Evolutionary conservation across 2,888 invertebrate genomes (phyloP).

Genomic region (Diadegma fenestrale): DNA sequence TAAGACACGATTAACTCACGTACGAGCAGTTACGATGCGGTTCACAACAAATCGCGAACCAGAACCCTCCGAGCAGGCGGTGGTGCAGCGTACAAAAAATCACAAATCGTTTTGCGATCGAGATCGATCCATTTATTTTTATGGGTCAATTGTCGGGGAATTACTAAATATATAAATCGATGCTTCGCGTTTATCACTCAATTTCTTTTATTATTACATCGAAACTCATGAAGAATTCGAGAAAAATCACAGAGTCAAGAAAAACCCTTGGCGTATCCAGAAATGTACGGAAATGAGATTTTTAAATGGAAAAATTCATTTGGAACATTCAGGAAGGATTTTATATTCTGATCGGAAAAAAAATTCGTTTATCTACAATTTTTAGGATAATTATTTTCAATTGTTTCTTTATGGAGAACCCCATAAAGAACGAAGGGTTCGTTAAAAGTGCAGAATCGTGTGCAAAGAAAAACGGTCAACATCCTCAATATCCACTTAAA

Average conservation of each 20-base stretch:
- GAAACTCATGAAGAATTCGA: not conserved
- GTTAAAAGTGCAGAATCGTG: not conserved
- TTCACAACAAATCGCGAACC: not conserved
- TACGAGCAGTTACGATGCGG: conserved; percentile 2
- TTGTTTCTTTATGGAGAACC: not conserved
- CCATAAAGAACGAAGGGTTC: not conserved
- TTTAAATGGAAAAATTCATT: not conserved
- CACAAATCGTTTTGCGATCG: not conserved
- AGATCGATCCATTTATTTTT: conserved; percentile 17
- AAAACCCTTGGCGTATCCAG: not conserved
- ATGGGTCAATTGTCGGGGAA: not conserved
- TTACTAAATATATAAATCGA: not conserved
- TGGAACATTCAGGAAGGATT: too few species aligned
- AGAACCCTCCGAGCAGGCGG: not conserved
- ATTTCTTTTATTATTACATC: not conserved
- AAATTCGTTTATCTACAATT: too few species aligned
- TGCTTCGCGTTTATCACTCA: not conserved
- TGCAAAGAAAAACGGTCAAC: not conserved
- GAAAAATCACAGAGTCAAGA: not conserved
- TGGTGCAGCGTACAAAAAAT: not conserved
- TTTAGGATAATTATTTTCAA: not conserved
- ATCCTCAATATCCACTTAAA: not conserved
- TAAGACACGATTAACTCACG: conserved; percentile 10
- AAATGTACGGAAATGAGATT: not conserved
- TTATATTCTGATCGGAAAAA: too few species aligned